Percentiles rank a stretch among this genome's conserved stretches.
phyloP scores from a whole-genome alignment of 2,113 vertebrate species.

The Mirza zaza region DNA sequence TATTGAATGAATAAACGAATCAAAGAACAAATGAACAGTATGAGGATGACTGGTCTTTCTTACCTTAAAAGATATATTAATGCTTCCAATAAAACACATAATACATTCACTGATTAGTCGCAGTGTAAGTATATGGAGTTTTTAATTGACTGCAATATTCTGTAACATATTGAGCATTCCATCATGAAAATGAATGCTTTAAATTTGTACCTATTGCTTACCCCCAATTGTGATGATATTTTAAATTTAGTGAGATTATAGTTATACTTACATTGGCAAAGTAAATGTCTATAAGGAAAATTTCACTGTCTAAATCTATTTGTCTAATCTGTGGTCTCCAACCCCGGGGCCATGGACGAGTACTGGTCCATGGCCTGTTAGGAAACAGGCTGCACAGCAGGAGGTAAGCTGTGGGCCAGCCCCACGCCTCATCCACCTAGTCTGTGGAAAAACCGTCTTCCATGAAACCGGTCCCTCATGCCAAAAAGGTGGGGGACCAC shows the following conservation, averaged over 20 bases:
- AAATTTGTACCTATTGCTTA: constrained; percentile 32
- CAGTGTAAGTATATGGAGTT: neutral
- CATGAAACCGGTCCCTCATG: too few species aligned
- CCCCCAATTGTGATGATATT: neutral
- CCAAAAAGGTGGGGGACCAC: too few species aligned
- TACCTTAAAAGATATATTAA: constrained; percentile 48
- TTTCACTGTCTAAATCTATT: constrained; percentile 45
- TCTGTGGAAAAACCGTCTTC: too few species aligned
- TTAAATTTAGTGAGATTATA: constrained; percentile 38
- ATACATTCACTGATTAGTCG: constrained; percentile 23
- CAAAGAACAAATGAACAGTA: constrained; percentile 15
- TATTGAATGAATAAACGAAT: constrained; percentile 16
- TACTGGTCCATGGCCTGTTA: too few species aligned
- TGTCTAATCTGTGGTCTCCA: neutral
- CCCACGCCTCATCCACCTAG: too few species aligned
- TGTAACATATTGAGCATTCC: neutral
- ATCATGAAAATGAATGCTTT: constrained; percentile 52
- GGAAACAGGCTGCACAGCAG: too few species aligned
- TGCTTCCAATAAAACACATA: neutral
- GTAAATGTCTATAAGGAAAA: constrained; percentile 27
- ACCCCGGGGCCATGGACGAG: too few species aligned
- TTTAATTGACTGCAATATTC: neutral
- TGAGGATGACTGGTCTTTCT: neutral
- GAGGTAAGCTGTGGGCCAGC: too few species aligned
- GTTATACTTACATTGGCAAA: constrained; percentile 15